Evolutionary conservation across 2,113 vertebrate species (phyloP), one percentile per base, ranked within the genome.

Genomic region (Cephalopholis sonnerati): DNA sequence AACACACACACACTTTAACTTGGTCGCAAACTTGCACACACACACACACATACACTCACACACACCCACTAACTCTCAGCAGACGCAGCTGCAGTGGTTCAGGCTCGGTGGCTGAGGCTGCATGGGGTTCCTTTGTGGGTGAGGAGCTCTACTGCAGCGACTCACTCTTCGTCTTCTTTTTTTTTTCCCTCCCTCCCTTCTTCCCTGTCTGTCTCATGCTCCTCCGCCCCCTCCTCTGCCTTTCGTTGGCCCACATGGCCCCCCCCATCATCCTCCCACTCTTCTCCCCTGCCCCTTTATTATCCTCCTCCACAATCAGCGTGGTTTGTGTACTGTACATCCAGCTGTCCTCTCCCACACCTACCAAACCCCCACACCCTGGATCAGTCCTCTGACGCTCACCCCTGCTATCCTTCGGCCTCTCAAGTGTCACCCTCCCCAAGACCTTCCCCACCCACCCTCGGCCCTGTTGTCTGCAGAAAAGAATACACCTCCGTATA

Each of bases 61-160:
- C 22, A 46, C 27, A 13, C 53, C 9, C 54, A 74, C 66, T 4
- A 50, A 74, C 81, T 73, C 80, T 72, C 61, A 68, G 66, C 59
- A 57, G 78, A 39, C 18, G 1, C 82, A 88, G 85, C 90, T 91
- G 88, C 90, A 91, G 84, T 84, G 75, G 79, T 88, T 91, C 67
- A 78, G 83, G 77, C 73, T 91, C 72, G 55, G 58, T 77, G 63
- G 58, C 84, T 85, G 79, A 87, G 88, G 79, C 81, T 89, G 79
- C 87, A 87, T 63, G 77, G 83, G 80, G 80, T 69, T 84, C 48
- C 78, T 87, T 86, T 89, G 85, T 89, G 88, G 84, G 68, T 73
- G 79, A 91, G 75, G 77, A 81, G 80, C 72, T 82, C 81, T 44
- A 57, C 87, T 89, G 87, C 92, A 87, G 86, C 59, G 18, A 65